Evolutionary conservation across 2,113 vertebrate genomes (phyloP), one percentile per base, ranked within the genome.

Genomic region (Castor canadensis): DNA sequence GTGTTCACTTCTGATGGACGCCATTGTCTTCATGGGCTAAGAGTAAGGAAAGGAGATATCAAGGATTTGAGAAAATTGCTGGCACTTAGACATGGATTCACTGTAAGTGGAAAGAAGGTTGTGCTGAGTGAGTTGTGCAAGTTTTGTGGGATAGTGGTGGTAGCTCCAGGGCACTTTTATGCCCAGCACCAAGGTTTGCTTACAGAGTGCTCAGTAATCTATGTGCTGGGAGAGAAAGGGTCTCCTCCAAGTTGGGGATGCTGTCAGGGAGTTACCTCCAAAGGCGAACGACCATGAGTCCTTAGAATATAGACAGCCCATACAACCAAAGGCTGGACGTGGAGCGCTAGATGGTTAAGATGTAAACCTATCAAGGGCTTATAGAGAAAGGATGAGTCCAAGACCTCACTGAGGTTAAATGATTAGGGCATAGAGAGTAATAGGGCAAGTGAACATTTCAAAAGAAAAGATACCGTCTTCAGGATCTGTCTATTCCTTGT

Each of bases 381-480:
- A 15, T 22, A 32, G 16, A 52, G 38, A 66, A 32, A 56, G 15
- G 9, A 24, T 79, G 49, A 56, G 35, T 11, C 35, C 22, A 35
- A 66, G 66, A 35, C 26, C 3, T n/a, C 3, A 7, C 15, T 0
- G 11, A 49, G 5, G 30, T 16, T 28, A 35, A 69, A 62, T 26
- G 35, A n/a, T 24, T 24, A 47, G 76, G 7, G 0, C 7, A 20
- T 28, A 38, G 58, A 52, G 10, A 30, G 4, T 26, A n/a, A 49
- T 0, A 5, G 35, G 9, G 26, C 0, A 2, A 58, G 32, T 1
- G 24, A 9, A 1, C 54, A 4, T 5, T 43, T 9, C 17, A 35
- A 20, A 72, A 28, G 11, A 2, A 6, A 43, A 22, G 66, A 24
- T 86, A 9, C 13, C 1, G 2, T 38, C 10, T n/a, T 56, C 16